Evolutionary conservation across 2,797 vertebrate genomes (phyloP).

Genomic region (Rousettus madagascariensis): DNA sequence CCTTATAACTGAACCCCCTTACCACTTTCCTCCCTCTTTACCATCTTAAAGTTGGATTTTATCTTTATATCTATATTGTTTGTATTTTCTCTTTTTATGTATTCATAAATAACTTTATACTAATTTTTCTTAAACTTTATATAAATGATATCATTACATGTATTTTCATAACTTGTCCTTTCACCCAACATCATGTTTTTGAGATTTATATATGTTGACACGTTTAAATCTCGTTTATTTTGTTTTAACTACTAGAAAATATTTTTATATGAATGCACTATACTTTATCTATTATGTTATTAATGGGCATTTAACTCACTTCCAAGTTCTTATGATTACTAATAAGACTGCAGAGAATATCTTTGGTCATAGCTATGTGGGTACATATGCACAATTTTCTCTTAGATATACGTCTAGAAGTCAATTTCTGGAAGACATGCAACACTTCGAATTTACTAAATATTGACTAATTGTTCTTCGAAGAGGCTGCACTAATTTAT

Average conservation of each 20-base stretch:
- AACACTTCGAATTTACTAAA: background rate
- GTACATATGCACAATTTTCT: background rate
- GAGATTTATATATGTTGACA: background rate
- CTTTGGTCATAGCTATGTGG: background rate
- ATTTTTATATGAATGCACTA: background rate
- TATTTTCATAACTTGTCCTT: constrained; percentile 16
- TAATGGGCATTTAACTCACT: background rate
- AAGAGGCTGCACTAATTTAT: background rate
- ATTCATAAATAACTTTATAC: background rate
- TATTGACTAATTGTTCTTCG: background rate
- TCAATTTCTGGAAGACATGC: background rate
- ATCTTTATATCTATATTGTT: background rate
- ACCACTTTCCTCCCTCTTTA: background rate
- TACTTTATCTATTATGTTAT: background rate
- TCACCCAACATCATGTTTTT: background rate
- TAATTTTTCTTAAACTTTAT: background rate
- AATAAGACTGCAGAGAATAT: background rate
- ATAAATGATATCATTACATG: background rate
- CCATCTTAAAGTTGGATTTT: background rate
- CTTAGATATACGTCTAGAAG: background rate
- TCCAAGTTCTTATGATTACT: background rate
- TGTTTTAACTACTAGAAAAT: background rate
- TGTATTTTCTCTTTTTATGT: background rate
- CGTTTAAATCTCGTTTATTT: background rate
- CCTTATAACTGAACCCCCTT: background rate